A percentile compares a stretch with the other conserved stretches of the same genome.
Conservation (phyloP, 2,113 vertebrate genomes). For the Cathartes aura region DNA sequence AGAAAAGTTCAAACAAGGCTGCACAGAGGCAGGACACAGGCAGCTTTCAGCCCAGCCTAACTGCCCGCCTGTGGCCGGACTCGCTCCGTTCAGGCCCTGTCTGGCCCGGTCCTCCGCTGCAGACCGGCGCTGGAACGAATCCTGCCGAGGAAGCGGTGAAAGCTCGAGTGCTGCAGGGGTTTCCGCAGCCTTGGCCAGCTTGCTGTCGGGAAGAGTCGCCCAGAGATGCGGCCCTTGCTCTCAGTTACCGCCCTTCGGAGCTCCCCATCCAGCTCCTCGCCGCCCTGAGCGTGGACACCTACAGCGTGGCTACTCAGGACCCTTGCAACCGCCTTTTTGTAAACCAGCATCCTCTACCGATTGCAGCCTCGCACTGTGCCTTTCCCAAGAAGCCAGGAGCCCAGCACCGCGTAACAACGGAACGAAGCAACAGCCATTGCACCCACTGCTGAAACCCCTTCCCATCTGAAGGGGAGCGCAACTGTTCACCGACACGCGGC, state of each 20-base stretch:
- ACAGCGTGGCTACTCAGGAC: not conserved
- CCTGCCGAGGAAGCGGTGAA: not conserved
- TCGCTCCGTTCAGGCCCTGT: not conserved
- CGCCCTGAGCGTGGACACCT: not conserved
- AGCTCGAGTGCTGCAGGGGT: not conserved
- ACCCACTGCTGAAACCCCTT: not conserved
- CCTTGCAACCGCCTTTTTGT: not conserved
- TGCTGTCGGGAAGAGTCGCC: not conserved
- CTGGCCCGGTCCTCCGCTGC: not conserved
- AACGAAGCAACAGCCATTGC: not conserved
- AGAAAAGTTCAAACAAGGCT: constrained; percentile 65
- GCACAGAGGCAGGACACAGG: constrained; percentile 51
- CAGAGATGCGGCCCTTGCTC: not conserved
- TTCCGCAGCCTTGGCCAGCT: not conserved
- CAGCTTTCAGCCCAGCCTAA: constrained; percentile 34
- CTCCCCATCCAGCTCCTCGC: not conserved
- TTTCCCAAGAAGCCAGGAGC: not conserved
- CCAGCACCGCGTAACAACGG: accelerated
- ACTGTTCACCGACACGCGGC: not conserved
- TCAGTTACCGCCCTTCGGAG: not conserved
- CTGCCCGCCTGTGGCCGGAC: not conserved
- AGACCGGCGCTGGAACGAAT: not conserved
- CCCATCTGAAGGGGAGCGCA: not conserved
- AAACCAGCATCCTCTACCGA: not conserved
- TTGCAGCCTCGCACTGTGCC: not conserved